Percentiles rank a stretch among this genome's conserved stretches.
Conservation (phyloP, 2,888 invertebrate species). For the Therioaphis trifolii region DNA sequence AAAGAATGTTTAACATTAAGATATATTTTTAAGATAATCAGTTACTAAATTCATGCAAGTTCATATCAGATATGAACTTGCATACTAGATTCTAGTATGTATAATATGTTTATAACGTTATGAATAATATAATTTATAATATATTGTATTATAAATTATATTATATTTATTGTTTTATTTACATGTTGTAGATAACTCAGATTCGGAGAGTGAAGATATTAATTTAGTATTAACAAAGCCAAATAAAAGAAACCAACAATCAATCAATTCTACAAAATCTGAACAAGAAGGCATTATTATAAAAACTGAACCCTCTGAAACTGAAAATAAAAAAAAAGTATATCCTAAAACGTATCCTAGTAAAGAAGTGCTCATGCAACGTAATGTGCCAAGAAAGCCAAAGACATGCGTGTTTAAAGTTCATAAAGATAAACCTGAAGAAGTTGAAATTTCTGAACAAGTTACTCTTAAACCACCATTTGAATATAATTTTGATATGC, state of each 20-base stretch:
- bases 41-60: no score
- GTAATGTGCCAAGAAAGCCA: conserved; percentile 1
- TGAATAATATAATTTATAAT: no score
- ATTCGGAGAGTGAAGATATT: conserved; percentile 66
- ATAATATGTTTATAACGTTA: no score
- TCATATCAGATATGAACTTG: no score
- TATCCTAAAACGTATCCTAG: conserved; percentile 63
- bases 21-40: no score
- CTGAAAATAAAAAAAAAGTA: conserved; percentile 63
- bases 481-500: conserved; percentile 7
- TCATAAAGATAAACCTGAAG: conserved; percentile 1
- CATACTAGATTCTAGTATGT: no score
- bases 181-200: conserved; percentile 65
- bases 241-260: conserved; percentile 23
- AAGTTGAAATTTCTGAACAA: neutral
- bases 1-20: no score
- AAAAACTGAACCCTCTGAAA: neutral
- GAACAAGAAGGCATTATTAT: neutral
- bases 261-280: neutral
- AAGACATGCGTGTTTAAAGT: conserved; percentile 13
- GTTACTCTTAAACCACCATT: conserved; percentile 1
- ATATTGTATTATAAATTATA: no score
- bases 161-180: neutral
- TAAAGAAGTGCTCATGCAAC: conserved; percentile 56
- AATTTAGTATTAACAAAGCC: neutral